Percentiles rank a stretch among this genome's conserved stretches.
Conservation (phyloP, 2,797 vertebrate genomes). For the Nyctibius grandis region DNA sequence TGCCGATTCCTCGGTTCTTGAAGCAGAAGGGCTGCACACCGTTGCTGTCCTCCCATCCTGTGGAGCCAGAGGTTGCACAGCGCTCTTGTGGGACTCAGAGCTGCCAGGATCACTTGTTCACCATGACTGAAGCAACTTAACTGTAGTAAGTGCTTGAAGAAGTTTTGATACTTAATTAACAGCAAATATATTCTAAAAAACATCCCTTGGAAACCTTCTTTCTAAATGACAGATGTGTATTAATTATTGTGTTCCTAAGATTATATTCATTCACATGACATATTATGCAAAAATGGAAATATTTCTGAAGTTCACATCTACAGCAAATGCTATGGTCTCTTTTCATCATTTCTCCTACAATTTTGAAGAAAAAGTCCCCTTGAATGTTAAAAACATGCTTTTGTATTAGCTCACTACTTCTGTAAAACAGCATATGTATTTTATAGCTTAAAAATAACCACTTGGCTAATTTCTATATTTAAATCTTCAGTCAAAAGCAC, state of each 20-base stretch:
- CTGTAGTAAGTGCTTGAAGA: not conserved
- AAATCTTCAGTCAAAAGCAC: not conserved
- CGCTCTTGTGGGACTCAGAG: rapidly evolving
- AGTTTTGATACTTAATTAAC: not conserved
- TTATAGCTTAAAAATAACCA: not conserved
- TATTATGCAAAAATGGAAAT: not conserved
- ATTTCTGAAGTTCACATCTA: not conserved
- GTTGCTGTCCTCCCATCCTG: not conserved
- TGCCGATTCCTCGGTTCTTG: not conserved
- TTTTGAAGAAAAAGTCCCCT: not conserved
- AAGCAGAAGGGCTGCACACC: not conserved
- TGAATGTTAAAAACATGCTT: not conserved
- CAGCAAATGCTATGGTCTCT: not conserved
- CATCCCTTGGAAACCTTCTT: not conserved
- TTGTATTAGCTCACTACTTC: not conserved
- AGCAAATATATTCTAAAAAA: not conserved
- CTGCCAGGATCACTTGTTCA: not conserved
- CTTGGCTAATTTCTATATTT: not conserved
- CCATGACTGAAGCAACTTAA: not conserved
- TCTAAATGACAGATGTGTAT: not conserved
- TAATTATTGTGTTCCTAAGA: not conserved
- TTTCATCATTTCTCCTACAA: not conserved
- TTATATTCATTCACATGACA: not conserved
- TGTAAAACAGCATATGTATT: not conserved
- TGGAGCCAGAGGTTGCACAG: not conserved